A percentile compares a stretch with the other conserved stretches of the same genome.
These are phyloP conservation scores for Sakesphorus luctuosus DNA, from an alignment of 2,113 vertebrate genomes.

Conservation along the genomic window DNA sequence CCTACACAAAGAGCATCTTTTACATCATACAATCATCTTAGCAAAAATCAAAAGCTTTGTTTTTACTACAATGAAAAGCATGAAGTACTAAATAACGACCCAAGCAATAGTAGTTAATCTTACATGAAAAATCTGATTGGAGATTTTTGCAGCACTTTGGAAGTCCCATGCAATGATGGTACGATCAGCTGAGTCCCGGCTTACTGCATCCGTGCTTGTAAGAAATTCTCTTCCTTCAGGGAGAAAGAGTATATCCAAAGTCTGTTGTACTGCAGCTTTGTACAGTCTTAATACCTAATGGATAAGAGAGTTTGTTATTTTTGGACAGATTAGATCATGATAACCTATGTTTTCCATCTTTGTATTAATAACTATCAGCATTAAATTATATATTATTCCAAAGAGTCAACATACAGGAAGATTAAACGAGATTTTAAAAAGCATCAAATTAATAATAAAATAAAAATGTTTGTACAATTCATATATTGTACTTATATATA, in stretches of 20 bases:
- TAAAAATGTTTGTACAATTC: neutral
- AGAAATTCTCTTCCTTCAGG: slow-evolving; percentile 87
- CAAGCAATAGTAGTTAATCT: slow-evolving; percentile 17
- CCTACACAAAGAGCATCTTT: neutral
- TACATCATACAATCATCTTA: neutral
- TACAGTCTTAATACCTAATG: slow-evolving; percentile 86
- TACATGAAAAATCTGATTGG: slow-evolving; percentile 98
- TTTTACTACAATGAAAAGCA: neutral
- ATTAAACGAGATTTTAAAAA: neutral
- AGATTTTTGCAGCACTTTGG: slow-evolving; percentile 89
- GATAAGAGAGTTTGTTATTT: neutral
- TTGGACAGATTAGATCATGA: neutral
- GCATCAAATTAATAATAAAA: neutral
- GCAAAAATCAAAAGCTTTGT: neutral
- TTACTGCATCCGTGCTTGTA: slow-evolving; percentile 92
- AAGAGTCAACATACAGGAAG: neutral
- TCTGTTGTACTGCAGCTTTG: slow-evolving; percentile 92
- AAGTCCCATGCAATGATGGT: slow-evolving; percentile 96
- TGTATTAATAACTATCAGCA: neutral
- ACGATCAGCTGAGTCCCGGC: slow-evolving; percentile 94
- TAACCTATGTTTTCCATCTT: neutral
- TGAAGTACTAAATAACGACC: neutral
- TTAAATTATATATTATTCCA: neutral
- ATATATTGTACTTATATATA: neutral
- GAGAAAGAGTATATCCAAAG: slow-evolving; percentile 92